These are phyloP conservation scores for Muntiacus muntjak DNA, from an alignment of 2,113 vertebrate genomes.

Conservation along the genomic window DNA sequence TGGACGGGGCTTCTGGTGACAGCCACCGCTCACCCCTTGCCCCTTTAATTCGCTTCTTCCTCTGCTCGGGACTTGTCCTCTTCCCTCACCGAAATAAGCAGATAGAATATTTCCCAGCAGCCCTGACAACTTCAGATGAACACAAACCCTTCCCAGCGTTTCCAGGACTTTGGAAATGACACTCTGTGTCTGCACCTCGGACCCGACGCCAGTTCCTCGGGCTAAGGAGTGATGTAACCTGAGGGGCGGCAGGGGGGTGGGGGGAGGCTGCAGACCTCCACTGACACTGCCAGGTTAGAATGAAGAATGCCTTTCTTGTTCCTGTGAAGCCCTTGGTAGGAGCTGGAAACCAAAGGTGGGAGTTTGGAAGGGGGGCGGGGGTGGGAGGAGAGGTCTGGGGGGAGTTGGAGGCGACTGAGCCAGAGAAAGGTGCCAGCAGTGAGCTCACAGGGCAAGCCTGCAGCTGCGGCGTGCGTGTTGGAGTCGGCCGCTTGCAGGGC, in stretches of 20 bases:
- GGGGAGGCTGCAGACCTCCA: conserved; percentile 58
- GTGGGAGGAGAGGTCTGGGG: conserved; percentile 42
- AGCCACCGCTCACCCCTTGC: neutral
- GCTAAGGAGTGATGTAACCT: neutral
- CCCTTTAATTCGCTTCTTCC: neutral
- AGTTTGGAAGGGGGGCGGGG: too few species aligned
- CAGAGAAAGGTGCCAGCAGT: conserved; percentile 58
- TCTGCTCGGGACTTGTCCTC: neutral
- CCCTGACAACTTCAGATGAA: neutral
- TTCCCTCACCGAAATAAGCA: neutral
- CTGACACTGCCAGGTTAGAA: conserved; percentile 47
- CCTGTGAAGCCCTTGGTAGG: conserved; percentile 37
- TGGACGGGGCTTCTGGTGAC: neutral
- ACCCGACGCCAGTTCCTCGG: neutral
- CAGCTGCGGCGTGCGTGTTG: conserved; percentile 54
- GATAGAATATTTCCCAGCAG: neutral
- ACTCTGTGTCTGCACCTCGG: neutral
- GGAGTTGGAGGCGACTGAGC: conserved; percentile 63
- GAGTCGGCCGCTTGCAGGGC: conserved; percentile 55
- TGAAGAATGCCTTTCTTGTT: conserved; percentile 73
- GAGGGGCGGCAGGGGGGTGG: accelerated
- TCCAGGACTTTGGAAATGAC: neutral
- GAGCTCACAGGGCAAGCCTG: conserved; percentile 73
- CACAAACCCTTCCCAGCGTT: neutral
- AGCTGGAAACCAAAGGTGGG: neutral